A percentile compares a stretch with the other conserved stretches of the same genome.
These are phyloP conservation scores for Alviniconcha strummeri DNA, from an alignment of 2,888 invertebrate genomes.

Conservation along the genomic window DNA sequence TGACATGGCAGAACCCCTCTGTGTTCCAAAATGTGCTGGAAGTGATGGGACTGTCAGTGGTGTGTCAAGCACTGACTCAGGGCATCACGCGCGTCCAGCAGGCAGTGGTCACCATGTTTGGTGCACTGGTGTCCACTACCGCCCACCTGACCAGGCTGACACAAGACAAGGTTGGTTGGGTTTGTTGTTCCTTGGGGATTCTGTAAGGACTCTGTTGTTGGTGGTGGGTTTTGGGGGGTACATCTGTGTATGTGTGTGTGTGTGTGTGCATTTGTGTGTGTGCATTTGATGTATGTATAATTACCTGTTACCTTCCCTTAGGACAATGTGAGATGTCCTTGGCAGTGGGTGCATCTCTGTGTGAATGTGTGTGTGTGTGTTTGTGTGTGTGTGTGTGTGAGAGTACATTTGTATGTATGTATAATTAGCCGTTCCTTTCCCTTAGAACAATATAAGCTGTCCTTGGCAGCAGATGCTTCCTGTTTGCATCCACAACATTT, in stretches of 20 bases:
- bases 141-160: constrained; percentile 62
- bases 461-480: too few species aligned
- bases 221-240: not conserved
- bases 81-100: constrained; percentile 71
- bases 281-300: too few species aligned
- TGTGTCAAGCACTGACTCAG: constrained; percentile 66
- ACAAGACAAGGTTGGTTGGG: constrained; percentile 66
- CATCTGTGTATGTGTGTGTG: too few species aligned
- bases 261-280: too few species aligned
- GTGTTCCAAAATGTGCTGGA: constrained; percentile 72
- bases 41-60: constrained; percentile 69
- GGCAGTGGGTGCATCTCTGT: not conserved
- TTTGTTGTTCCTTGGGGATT: not conserved
- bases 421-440: not conserved
- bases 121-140: constrained; percentile 63
- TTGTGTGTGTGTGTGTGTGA: not conserved
- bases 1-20: constrained; percentile 66
- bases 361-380: constrained; percentile 4
- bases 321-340: too few species aligned
- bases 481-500: not conserved
- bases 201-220: not conserved
- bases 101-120: constrained; percentile 72
- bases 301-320: too few species aligned
- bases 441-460: too few species aligned
- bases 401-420: not conserved